A percentile compares a stretch with the other conserved stretches of the same genome.
Evolutionary conservation across 2,113 vertebrate genomes (phyloP).

Genomic region (Odocoileus hemionus): DNA sequence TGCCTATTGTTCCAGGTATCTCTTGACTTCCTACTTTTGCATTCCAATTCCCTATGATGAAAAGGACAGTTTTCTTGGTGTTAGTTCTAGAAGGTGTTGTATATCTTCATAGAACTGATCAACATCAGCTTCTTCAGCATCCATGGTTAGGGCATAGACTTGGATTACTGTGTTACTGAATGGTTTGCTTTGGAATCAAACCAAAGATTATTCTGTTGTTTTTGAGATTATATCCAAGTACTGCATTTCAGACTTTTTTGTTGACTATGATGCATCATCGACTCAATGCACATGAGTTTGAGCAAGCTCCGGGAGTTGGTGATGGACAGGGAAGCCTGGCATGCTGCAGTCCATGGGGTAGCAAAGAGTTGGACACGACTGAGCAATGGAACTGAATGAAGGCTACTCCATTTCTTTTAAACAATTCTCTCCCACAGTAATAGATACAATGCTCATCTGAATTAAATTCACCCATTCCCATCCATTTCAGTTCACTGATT

Average conservation of each 20-base stretch:
- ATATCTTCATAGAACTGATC: not conserved
- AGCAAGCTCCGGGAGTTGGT: not conserved
- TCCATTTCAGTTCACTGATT: not conserved
- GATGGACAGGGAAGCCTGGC: not conserved
- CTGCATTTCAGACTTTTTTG: not conserved
- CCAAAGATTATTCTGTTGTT: not conserved
- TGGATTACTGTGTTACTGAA: not conserved
- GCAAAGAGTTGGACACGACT: not conserved
- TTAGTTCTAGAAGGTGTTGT: not conserved
- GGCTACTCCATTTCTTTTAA: not conserved
- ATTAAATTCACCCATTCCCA: not conserved
- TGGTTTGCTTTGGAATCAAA: not conserved
- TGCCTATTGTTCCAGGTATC: not conserved
- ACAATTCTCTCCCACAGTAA: not conserved
- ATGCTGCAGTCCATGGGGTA: not conserved
- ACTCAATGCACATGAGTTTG: not conserved
- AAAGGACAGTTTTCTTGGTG: not conserved
- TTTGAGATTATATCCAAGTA: not conserved
- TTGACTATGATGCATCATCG: not conserved
- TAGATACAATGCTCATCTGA: not conserved
- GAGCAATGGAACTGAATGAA: not conserved
- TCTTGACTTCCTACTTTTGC: not conserved
- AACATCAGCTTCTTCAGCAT: not conserved
- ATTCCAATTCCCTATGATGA: not conserved
- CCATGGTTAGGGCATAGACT: not conserved